Evolutionary conservation across 37 sponge, comb jelly and placozoan species (phyloP).

Genomic region (Amphimedon queenslandica): DNA sequence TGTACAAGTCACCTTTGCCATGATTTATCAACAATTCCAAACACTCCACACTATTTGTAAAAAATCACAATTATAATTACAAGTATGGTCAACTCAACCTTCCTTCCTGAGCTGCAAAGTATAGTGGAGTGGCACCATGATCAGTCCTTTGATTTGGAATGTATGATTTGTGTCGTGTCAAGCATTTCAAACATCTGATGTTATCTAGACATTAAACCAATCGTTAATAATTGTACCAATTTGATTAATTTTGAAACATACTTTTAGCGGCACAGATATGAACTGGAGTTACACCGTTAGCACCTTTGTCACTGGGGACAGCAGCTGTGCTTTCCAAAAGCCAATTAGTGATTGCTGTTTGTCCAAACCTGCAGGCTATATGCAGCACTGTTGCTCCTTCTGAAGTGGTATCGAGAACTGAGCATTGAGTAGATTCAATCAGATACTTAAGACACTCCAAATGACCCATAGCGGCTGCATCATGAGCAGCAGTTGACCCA

Average conservation of each 20-base stretch:
- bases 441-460: slow-evolving; percentile 80
- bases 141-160: slow-evolving; percentile 73
- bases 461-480: slow-evolving; percentile 88
- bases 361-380: slow-evolving; percentile 91
- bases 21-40: slow-evolving; percentile 72
- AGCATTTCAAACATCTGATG: slow-evolving; percentile 66
- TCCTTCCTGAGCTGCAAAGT: slow-evolving; percentile 95
- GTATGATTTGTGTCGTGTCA: slow-evolving; percentile 59
- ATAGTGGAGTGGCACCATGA: slow-evolving; percentile 84
- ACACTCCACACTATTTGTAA: slow-evolving; percentile 37
- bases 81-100: slow-evolving; percentile 25
- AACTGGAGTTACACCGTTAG: slow-evolving; percentile 84
- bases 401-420: slow-evolving; percentile 55
- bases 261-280: slow-evolving; percentile 86
- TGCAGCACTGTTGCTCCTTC: slow-evolving; percentile 91
- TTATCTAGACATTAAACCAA: slow-evolving; percentile 44
- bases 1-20: slow-evolving; percentile 63
- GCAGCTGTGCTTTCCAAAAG: slow-evolving; percentile 50
- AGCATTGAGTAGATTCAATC: slow-evolving; percentile 65
- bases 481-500: slow-evolving; percentile 92
- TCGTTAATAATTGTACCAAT: not conserved
- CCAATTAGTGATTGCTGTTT: slow-evolving; percentile 59
- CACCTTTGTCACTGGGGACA: slow-evolving; percentile 75
- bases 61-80: not conserved
- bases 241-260: slow-evolving; percentile 21